Conservation (phyloP, 1,140 invertebrate species). For the Thaumetopoea pityocampa region DNA sequence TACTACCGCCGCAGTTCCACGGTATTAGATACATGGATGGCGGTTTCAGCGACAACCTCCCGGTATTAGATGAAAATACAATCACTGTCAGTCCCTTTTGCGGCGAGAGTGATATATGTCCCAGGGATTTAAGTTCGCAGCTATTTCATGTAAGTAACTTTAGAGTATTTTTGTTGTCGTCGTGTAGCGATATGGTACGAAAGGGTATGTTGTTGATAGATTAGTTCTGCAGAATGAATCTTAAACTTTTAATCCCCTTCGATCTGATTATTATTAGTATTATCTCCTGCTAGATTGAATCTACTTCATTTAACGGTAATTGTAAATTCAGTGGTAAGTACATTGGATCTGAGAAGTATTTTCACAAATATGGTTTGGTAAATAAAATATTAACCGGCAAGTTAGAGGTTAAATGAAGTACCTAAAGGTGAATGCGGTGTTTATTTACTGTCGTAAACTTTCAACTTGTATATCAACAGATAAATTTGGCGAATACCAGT, state of each 20-base stretch:
- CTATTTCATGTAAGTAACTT: slow-evolving; percentile 84
- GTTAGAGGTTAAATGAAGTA: no score
- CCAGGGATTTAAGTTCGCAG: slow-evolving; percentile 91
- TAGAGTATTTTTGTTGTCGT: not conserved
- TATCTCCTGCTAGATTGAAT: no score
- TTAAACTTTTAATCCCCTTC: no score
- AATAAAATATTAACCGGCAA: no score
- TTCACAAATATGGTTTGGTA: no score
- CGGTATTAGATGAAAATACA: slow-evolving; percentile 94
- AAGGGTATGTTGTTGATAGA: no score
- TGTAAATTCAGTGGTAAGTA: no score
- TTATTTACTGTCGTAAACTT: not conserved
- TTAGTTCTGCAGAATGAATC: no score
- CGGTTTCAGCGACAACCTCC: slow-evolving; percentile 96
- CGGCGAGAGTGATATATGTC: slow-evolving; percentile 98
- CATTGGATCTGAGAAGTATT: no score
- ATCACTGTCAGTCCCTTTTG: slow-evolving; percentile 98
- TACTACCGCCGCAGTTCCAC: slow-evolving; percentile 92
- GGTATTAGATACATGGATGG: slow-evolving; percentile 97
- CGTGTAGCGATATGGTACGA: not conserved
- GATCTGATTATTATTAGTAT: no score
- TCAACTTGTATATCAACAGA: slow-evolving; percentile 65
- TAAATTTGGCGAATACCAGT: slow-evolving; percentile 95
- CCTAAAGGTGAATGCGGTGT: no score
- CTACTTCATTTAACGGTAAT: no score